These are phyloP conservation scores for Indicator indicator DNA, from an alignment of 2,113 vertebrate species.

Conservation along the genomic window DNA sequence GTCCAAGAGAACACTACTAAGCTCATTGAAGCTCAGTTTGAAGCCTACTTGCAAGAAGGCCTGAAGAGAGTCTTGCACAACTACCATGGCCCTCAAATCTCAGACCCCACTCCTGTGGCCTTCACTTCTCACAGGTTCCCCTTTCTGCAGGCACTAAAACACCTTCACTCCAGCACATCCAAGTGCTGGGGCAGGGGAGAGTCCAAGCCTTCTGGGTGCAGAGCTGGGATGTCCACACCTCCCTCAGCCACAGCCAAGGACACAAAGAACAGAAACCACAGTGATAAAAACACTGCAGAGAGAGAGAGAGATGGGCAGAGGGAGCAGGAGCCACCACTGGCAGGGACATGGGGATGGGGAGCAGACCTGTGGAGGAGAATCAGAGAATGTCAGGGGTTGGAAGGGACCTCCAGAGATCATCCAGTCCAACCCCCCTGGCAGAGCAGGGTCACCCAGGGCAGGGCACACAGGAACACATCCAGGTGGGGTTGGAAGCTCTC, in stretches of 20 bases:
- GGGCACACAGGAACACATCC: too few species aligned
- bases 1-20: slow-evolving; percentile 81
- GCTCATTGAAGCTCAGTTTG: slow-evolving; percentile 96
- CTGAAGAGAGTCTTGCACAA: too few species aligned
- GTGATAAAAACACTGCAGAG: background rate
- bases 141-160: background rate
- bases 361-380: background rate
- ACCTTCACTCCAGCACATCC: background rate
- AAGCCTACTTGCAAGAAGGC: slow-evolving; percentile 94
- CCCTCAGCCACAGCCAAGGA: background rate
- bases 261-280: background rate
- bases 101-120: background rate
- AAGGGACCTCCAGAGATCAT: too few species aligned
- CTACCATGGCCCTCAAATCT: background rate
- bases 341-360: background rate
- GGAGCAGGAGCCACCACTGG: background rate
- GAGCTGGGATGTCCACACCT: accelerated
- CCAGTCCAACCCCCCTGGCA: too few species aligned
- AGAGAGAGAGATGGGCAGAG: background rate
- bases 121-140: background rate
- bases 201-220: accelerated
- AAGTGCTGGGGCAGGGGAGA: background rate
- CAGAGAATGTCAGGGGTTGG: too few species aligned
- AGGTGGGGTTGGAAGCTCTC: too few species aligned
- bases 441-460: too few species aligned